Percentiles rank a stretch among this genome's conserved stretches.
Conservation (phyloP, 2,797 vertebrate genomes). For the Periophthalmus magnuspinnatus region DNA sequence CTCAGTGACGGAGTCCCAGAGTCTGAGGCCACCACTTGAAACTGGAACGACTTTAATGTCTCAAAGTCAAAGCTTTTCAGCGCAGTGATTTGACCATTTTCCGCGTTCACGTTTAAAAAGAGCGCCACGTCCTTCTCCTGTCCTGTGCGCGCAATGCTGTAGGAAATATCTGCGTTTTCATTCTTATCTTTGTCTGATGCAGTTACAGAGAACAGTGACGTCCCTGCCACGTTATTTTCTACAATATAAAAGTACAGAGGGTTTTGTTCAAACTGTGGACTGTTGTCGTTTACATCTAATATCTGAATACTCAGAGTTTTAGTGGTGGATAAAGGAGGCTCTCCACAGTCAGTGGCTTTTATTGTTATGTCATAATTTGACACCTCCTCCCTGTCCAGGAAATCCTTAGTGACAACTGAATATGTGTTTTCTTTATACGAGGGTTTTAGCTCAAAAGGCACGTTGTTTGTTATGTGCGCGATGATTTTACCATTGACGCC, state of each 20-base stretch:
- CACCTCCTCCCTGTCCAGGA: conserved; percentile 65
- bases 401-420: conserved; percentile 67
- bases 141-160: conserved; percentile 59
- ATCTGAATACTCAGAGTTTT: conserved; percentile 62
- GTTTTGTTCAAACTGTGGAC: conserved; percentile 59
- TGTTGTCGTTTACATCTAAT: conserved; percentile 76
- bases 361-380: conserved; percentile 70
- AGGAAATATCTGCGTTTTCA: conserved; percentile 82
- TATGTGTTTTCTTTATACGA: conserved; percentile 72
- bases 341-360: conserved; percentile 69
- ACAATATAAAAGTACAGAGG: conserved; percentile 66
- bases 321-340: conserved; percentile 53
- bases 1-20: conserved; percentile 44
- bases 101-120: conserved; percentile 45
- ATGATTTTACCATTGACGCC: conserved; percentile 72
- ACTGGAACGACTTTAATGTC: conserved; percentile 52
- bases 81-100: conserved; percentile 33
- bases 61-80: conserved; percentile 59
- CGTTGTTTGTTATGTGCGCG: conserved; percentile 48
- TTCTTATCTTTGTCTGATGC: conserved; percentile 80
- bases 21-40: conserved; percentile 59
- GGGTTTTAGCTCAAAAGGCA: conserved; percentile 72
- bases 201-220: conserved; percentile 55
- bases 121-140: conserved; percentile 29
- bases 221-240: conserved; percentile 71